Base-by-base conservation (phyloP, 1,140 invertebrate genomes). In the Neotoxoptera formosana region DNA sequence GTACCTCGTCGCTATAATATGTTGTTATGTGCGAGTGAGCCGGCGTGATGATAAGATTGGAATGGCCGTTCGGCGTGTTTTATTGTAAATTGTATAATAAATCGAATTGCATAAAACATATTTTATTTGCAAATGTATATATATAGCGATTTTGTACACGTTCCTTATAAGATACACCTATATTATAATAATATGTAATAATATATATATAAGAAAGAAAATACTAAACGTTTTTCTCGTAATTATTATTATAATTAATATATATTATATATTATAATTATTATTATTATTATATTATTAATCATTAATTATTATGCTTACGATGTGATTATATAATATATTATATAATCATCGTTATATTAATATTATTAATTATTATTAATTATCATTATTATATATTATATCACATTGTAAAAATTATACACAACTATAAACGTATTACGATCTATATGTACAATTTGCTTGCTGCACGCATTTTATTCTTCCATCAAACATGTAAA, bases 361-460 rank as follows among this genome's bases (percentile, higher is more conserved):
- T 47, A 47, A n/a, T 87, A 88, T 60, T 60, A 90, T 41, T 90
- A 60, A 89, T 88, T 53, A 90, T 53, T 60, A 60, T 60, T 90
- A 60, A 90, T 60, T 45, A 90, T 90, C 11, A 88, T 60, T 56
- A 90, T 90, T 41, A n/a, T 88, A 90, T 45, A 90, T 90, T 90
- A 90, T 90, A 90, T 90, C 89, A 90, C 89, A 90, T 90, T 90
- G 53, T 90, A 90, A 90, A 90, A 90, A 60, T 67, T 67, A 90
- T 90, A 90, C 53, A 90, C 53, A 90, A 67, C 53, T 60, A 76
- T 76, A 90, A 90, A 60, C 56, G 89, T 90, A 88, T 36, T 83
- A 89, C 20, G 30, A 60, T 51, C 53, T 90, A 90, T 90, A 90
- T 90, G 17, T 90, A 90, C 56, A 90, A 90, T 7, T 90, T 90